Evolutionary conservation across 2,113 vertebrate genomes (phyloP).

Genomic region (Picathartes gymnocephalus): DNA sequence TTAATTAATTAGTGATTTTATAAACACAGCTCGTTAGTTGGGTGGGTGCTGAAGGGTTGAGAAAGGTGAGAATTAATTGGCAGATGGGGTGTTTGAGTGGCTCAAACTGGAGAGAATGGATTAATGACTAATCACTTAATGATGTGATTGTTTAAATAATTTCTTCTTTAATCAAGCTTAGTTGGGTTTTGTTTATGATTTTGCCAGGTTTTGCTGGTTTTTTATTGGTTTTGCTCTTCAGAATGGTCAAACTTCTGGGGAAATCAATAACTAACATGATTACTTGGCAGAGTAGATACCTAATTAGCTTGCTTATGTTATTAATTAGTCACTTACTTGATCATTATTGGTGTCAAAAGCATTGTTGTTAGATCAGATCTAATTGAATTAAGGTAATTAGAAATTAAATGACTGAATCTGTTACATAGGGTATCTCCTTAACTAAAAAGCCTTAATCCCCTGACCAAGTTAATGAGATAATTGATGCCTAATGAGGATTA

Average conservation of each 20-base stretch:
- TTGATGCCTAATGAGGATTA: not conserved
- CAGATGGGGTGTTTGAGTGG: no score
- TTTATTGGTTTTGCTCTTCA: not conserved
- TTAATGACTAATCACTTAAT: not conserved
- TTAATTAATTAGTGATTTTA: not conserved
- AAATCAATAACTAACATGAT: not conserved
- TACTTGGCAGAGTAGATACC: not conserved
- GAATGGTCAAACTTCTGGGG: not conserved
- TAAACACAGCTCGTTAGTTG: not conserved
- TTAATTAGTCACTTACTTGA: not conserved
- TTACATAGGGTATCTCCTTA: not conserved
- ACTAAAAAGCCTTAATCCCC: not conserved
- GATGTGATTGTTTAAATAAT: no score
- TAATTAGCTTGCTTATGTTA: not conserved
- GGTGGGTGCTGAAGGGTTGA: not conserved
- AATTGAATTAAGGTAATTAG: no score
- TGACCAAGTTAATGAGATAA: not conserved
- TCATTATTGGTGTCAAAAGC: fast-evolving
- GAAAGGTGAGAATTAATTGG: not conserved
- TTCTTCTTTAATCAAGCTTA: not conserved
- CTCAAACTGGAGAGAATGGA: not conserved
- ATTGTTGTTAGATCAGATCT: fast-evolving
- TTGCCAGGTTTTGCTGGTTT: no score
- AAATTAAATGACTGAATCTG: not conserved
- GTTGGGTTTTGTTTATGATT: not conserved